Percentiles rank a stretch among this genome's conserved stretches.
Conservation (phyloP, 2,797 vertebrate species). For the Craterocephalus amniculus region DNA sequence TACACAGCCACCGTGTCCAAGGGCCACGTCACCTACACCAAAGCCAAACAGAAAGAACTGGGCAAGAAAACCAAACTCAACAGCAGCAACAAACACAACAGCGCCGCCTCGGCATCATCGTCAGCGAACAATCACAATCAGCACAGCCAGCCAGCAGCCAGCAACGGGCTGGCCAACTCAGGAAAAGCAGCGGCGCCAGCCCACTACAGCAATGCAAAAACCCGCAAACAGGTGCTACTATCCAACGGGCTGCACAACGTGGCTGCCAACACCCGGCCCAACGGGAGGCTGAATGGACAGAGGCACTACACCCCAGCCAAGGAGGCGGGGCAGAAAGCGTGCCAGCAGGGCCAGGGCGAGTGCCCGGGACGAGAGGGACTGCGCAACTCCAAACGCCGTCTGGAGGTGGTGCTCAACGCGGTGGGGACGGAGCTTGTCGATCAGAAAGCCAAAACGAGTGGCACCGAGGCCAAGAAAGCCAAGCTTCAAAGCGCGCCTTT, state of each 20-base stretch:
- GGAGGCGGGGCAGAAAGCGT: conserved; percentile 87
- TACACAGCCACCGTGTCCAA: conserved; percentile 99
- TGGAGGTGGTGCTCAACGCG: conserved; percentile 84
- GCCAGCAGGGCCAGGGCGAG: conserved; percentile 87
- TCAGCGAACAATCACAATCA: conserved; percentile 83
- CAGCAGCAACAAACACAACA: conserved; percentile 93
- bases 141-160: conserved; percentile 82
- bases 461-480: conserved; percentile 90
- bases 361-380: conserved; percentile 90
- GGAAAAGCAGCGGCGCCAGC: conserved; percentile 89
- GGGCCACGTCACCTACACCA: conserved; percentile 99
- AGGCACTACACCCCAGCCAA: conserved; percentile 87
- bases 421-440: conserved; percentile 75
- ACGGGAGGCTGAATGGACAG: conserved; percentile 93
- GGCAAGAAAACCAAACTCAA: conserved; percentile 99
- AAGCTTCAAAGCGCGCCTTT: conserved; percentile 84
- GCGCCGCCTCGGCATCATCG: conserved; percentile 83
- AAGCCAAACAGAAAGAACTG: conserved; percentile 99
- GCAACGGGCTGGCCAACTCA: conserved; percentile 90
- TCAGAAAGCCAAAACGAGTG: conserved; percentile 84
- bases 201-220: conserved; percentile 99
- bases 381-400: conserved; percentile 94
- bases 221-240: conserved; percentile 99
- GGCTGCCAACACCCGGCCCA: conserved; percentile 84
- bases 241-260: conserved; percentile 90